Conservation (phyloP, 1,140 invertebrate species). For the Oncopodura yosiiana region DNA sequence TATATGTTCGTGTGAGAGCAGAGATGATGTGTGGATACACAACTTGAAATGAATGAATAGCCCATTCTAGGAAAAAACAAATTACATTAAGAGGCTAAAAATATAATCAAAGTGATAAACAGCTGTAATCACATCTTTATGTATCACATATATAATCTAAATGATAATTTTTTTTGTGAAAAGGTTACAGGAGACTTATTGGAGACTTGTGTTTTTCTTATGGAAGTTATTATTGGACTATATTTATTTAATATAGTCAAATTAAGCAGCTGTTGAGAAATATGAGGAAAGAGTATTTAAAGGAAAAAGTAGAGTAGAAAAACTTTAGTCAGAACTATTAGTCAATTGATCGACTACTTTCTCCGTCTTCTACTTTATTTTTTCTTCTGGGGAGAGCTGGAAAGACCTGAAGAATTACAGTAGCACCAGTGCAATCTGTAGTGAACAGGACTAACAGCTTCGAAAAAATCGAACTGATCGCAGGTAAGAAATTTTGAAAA, state of each 20-base stretch:
- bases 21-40: not conserved
- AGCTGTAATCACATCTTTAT: not conserved
- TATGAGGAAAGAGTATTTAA: no score
- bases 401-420: not conserved
- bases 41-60: not conserved
- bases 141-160: not conserved
- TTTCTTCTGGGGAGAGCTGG: not conserved
- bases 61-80: slow-evolving; percentile 4
- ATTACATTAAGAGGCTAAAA: not conserved
- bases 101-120: not conserved
- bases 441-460: no score
- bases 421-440: not conserved
- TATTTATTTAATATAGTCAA: no score
- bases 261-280: no score
- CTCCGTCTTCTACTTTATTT: not conserved
- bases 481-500: not conserved
- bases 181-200: no score
- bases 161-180: not conserved
- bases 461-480: not conserved
- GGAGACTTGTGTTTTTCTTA: no score
- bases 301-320: no score
- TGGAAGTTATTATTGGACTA: no score
- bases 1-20: slow-evolving; percentile 4
- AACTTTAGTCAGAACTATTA: no score
- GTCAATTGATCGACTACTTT: no score